A percentile compares a stretch with the other conserved stretches of the same genome.
Evolutionary conservation across 2,888 invertebrate species (phyloP).

Genomic region (Caprella mutica): DNA sequence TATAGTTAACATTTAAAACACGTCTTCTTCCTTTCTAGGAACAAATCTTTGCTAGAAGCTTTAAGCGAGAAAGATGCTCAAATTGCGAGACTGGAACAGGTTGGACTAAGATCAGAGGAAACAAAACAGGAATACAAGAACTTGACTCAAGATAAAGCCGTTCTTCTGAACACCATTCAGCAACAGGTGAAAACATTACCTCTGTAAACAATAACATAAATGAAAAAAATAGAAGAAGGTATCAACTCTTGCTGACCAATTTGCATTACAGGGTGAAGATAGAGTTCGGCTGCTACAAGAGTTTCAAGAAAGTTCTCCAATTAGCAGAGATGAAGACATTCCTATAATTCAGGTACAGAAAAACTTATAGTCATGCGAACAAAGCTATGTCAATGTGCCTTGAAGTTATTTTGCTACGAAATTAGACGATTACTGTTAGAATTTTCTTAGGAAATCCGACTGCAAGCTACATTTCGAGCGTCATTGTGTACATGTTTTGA

Average conservation of each 20-base stretch:
- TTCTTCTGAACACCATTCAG: conserved; percentile 58
- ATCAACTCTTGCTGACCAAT: background rate
- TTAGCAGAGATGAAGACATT: too few relatives aligned
- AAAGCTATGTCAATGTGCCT: too few relatives aligned
- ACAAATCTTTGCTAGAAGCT: conserved; percentile 69
- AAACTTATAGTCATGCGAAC: too few relatives aligned
- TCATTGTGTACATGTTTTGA: too few relatives aligned
- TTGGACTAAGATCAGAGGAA: conserved; percentile 51
- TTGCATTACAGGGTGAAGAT: background rate
- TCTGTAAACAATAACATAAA: background rate
- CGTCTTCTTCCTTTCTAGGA: too few relatives aligned
- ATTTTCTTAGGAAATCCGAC: too few relatives aligned
- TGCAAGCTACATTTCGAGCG: too few relatives aligned
- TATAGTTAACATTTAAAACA: too few relatives aligned
- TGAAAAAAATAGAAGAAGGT: background rate
- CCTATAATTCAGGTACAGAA: too few relatives aligned
- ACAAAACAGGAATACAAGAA: conserved; percentile 56
- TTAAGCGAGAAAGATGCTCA: conserved; percentile 81
- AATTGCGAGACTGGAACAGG: conserved; percentile 67
- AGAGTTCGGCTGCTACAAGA: background rate
- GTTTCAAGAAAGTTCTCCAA: too few relatives aligned
- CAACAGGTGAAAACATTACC: conserved; percentile 50
- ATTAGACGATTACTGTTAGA: too few relatives aligned
- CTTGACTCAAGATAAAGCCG: conserved; percentile 56
- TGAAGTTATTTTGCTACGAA: too few relatives aligned